Evolutionary conservation across 2,797 vertebrate species (phyloP).

Genomic region (Rhyacichthys aspro): DNA sequence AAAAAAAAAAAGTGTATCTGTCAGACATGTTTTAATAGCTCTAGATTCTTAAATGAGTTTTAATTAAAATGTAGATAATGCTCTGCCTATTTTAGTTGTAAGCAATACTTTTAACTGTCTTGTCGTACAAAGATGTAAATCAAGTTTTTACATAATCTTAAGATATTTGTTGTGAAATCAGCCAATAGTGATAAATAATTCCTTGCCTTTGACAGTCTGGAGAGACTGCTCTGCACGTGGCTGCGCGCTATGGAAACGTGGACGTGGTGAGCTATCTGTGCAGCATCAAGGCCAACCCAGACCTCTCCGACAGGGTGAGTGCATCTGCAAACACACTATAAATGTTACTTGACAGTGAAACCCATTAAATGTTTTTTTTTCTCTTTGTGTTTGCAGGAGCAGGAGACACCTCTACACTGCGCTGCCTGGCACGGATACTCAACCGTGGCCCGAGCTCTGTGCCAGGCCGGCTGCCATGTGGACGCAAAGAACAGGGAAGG

Average conservation of each 20-base stretch:
- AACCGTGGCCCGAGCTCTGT: conserved; percentile 87
- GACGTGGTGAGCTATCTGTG: conserved; percentile 96
- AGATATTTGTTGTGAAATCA: too few species aligned
- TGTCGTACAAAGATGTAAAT: too few species aligned
- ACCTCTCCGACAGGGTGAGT: conserved; percentile 91
- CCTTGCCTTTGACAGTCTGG: conserved; percentile 84
- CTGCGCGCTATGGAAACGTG: conserved; percentile 93
- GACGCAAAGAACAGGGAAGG: conserved; percentile 92
- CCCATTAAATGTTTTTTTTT: not conserved
- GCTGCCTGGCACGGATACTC: conserved; percentile 97
- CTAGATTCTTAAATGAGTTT: too few species aligned
- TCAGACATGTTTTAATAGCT: too few species aligned
- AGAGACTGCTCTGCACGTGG: conserved; percentile 94
- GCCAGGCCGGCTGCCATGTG: conserved; percentile 87
- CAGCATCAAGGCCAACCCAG: conserved; percentile 87
- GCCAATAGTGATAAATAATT: not conserved
- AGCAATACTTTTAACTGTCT: too few species aligned
- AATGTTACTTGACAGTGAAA: not conserved
- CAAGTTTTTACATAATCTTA: too few species aligned
- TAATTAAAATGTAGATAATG: too few species aligned
- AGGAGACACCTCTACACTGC: conserved; percentile 94
- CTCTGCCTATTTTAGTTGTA: too few species aligned
- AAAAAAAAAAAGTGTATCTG: too few species aligned
- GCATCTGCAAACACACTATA: not conserved
- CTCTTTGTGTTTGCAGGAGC: conserved; percentile 79